Evolutionary conservation across 2,113 vertebrate genomes (phyloP).

Genomic region (Oreotrochilus melanogaster): DNA sequence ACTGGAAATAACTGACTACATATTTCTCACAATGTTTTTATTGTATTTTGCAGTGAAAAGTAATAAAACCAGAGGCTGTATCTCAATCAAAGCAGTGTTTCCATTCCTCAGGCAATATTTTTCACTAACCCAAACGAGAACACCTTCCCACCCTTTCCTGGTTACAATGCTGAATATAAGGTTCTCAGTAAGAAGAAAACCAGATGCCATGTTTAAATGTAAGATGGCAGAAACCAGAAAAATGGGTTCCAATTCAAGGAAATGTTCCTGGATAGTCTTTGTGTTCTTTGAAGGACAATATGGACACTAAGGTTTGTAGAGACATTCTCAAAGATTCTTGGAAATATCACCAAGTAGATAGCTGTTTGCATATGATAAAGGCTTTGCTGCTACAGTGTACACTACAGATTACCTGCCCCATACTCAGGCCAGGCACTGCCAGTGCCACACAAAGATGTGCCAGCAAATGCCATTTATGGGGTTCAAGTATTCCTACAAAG

Average conservation of each 20-base stretch:
- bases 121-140: conserved; percentile 43
- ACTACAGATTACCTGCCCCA: background rate
- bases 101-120: conserved; percentile 57
- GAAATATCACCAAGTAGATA: fast-evolving
- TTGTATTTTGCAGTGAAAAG: conserved; percentile 52
- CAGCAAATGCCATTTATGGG: background rate
- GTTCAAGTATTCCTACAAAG: background rate
- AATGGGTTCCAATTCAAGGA: background rate
- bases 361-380: background rate
- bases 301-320: background rate
- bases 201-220: conserved; percentile 45
- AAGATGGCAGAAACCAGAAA: conserved; percentile 49
- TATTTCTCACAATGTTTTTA: conserved; percentile 53
- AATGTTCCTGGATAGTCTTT: background rate
- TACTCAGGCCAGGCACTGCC: fast-evolving
- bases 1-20: conserved; percentile 32
- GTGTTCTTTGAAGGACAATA: conserved; percentile 6
- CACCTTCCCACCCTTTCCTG: conserved; percentile 50
- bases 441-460: fast-evolving
- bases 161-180: background rate
- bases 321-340: background rate
- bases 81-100: conserved; percentile 54
- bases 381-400: background rate
- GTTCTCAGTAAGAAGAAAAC: conserved; percentile 55
- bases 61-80: conserved; percentile 38